Evolutionary conservation across 2,888 invertebrate species (phyloP).

Genomic region (Lasioglossum lativentre): DNA sequence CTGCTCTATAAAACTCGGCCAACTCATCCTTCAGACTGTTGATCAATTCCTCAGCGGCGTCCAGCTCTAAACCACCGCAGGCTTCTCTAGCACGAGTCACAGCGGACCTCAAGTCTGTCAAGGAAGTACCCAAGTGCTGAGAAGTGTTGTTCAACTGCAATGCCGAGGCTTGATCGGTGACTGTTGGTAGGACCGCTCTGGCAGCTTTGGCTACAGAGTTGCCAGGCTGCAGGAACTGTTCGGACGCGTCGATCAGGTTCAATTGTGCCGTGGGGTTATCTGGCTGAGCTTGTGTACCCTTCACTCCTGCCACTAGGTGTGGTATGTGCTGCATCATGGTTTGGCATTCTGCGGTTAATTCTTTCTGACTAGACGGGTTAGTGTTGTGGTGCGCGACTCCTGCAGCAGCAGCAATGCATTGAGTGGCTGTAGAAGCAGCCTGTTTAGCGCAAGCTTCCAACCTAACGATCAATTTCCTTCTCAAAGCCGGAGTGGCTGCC

Average conservation of each 20-base stretch:
- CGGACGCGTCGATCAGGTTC: constrained; percentile 92
- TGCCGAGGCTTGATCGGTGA: constrained; percentile 91
- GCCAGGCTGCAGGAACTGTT: constrained; percentile 91
- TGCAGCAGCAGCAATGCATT: constrained; percentile 95
- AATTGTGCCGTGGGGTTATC: constrained; percentile 92
- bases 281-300: constrained; percentile 89
- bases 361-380: constrained; percentile 89
- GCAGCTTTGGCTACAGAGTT: constrained; percentile 91
- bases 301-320: constrained; percentile 91
- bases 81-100: constrained; percentile 90
- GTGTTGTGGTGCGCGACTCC: constrained; percentile 91
- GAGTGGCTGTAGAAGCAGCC: constrained; percentile 95
- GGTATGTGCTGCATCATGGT: constrained; percentile 92
- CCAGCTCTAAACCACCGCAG: constrained; percentile 93
- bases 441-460: constrained; percentile 90
- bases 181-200: constrained; percentile 93
- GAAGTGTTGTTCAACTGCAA: constrained; percentile 90
- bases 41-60: constrained; percentile 94
- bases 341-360: constrained; percentile 90
- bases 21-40: constrained; percentile 92
- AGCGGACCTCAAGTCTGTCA: constrained; percentile 89
- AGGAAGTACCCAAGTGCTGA: constrained; percentile 88
- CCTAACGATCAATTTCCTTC: constrained; percentile 88
- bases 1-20: constrained; percentile 91
- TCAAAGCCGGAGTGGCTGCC: constrained; percentile 92